Evolutionary conservation across 2,888 invertebrate genomes (phyloP), one percentile per base, ranked within the genome.

Genomic region (Tetranychus piercei): DNA sequence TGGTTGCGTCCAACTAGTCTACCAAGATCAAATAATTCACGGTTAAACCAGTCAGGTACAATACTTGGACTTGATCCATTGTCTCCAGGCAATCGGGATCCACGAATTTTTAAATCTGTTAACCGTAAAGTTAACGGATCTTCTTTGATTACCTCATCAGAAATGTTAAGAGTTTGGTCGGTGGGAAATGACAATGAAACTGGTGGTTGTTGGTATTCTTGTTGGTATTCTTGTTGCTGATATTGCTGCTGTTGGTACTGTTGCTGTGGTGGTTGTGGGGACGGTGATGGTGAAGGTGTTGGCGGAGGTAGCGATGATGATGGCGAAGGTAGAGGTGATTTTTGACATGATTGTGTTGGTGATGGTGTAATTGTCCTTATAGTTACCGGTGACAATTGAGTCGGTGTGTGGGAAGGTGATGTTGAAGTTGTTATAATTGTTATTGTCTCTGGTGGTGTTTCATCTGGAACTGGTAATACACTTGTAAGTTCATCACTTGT

Each of bases 1-100:
- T 75, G 45, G 11, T 76, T 55, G 15, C 43, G 18, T 15, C 44
- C 45, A 20, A 75, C 8, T 15, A 4, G 5, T 20, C 72, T 23
- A 1, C 70, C 71, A 9, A 43, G 64, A 11, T 43, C 44, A 18
- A 76, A 71, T 23, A 71, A 23, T 64, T 71, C 71, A 44, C 43
- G 23, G 43, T 76, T 66, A 23, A 75, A 71, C 76, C 76, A 76
- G 8, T 67, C 44, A 7, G 74, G 74, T 44, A 7, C 66, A 18
- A 43, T 71, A 65, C 65, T 22, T 34, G 71, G 76, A 20, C 20
- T 20, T 44, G 72, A 44, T 20, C 45, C 72, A 72, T 44, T 43
- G 44, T 72, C 72, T 11, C 72, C 72, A 6, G 72, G 72, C 9
- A 23, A 20, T 7, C 20, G 23, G 20, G 69, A 69, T 69, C 69